Evolutionary conservation across 2,113 vertebrate species (phyloP).

Genomic region (Columba janthina): DNA sequence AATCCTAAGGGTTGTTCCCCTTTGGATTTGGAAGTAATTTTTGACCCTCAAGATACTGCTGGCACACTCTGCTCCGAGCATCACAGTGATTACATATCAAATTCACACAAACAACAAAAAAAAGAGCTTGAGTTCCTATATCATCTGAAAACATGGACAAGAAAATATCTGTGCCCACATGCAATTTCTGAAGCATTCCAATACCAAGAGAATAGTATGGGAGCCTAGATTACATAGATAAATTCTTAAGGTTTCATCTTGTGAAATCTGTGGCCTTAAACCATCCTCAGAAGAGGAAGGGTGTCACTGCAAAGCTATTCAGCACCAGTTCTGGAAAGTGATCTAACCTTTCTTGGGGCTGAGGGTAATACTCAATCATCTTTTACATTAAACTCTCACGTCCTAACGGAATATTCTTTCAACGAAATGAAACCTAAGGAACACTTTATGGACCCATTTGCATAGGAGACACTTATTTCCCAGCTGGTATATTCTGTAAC

Average conservation of each 20-base stretch:
- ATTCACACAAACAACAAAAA: background rate
- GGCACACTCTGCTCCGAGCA: background rate
- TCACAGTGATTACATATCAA: background rate
- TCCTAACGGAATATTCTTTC: conserved; percentile 35
- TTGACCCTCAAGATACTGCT: background rate
- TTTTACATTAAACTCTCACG: background rate
- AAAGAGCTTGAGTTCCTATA: background rate
- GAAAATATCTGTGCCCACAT: background rate
- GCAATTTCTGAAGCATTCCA: background rate
- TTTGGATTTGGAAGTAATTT: background rate
- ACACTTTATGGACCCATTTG: background rate
- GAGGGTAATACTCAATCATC: conserved; percentile 10
- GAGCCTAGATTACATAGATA: conserved; percentile 41
- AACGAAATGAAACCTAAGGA: conserved; percentile 39
- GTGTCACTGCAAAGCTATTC: background rate
- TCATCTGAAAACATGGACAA: background rate
- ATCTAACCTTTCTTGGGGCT: background rate
- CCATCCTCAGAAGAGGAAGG: background rate
- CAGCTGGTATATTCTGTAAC: conserved; percentile 43
- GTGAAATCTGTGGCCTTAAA: conserved; percentile 21
- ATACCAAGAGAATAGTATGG: background rate
- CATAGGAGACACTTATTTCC: conserved; percentile 53
- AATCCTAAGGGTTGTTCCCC: background rate
- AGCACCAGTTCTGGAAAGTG: conserved; percentile 1
- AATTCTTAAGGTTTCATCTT: conserved; percentile 47